These are phyloP conservation scores for Rotaria magnacalcarata DNA, from an alignment of 2,888 invertebrate species.

Conservation along the genomic window DNA sequence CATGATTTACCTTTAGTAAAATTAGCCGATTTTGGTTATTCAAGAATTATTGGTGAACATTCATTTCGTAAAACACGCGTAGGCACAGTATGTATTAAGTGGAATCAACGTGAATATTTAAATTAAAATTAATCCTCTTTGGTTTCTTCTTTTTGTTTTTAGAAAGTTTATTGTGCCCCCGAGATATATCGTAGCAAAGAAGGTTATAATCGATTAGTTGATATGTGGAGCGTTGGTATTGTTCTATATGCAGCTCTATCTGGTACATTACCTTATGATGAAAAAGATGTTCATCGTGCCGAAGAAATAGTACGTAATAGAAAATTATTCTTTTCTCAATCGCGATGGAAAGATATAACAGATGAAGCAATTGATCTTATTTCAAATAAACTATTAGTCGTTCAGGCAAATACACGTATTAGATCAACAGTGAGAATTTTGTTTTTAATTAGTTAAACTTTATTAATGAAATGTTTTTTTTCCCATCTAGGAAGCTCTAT, in stretches of 20 bases:
- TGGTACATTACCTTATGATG: conserved; percentile 6
- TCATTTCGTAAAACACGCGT: conserved; percentile 19
- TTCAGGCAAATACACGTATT: background rate
- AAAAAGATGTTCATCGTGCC: conserved; percentile 5
- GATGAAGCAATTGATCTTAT: conserved; percentile 18
- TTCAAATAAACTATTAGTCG: background rate
- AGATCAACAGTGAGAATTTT: background rate
- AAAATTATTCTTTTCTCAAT: background rate
- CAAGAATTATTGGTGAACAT: conserved; percentile 31
- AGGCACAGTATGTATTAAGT: background rate
- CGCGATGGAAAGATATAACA: background rate
- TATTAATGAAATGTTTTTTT: too few species aligned
- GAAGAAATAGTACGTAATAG: background rate
- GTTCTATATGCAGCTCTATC: conserved; percentile 13
- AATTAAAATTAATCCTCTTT: background rate
- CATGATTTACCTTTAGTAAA: background rate
- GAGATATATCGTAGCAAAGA: conserved; percentile 6
- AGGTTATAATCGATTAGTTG: background rate
- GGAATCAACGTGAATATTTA: background rate
- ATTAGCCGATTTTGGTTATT: conserved; percentile 30
- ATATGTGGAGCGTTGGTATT: conserved; percentile 30
- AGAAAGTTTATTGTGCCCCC: conserved; percentile 17
- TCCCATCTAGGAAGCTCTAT: background rate
- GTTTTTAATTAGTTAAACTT: too few species aligned
- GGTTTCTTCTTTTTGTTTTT: background rate